Evolutionary conservation across 2,113 vertebrate species (phyloP).

Genomic region (Caretta caretta): DNA sequence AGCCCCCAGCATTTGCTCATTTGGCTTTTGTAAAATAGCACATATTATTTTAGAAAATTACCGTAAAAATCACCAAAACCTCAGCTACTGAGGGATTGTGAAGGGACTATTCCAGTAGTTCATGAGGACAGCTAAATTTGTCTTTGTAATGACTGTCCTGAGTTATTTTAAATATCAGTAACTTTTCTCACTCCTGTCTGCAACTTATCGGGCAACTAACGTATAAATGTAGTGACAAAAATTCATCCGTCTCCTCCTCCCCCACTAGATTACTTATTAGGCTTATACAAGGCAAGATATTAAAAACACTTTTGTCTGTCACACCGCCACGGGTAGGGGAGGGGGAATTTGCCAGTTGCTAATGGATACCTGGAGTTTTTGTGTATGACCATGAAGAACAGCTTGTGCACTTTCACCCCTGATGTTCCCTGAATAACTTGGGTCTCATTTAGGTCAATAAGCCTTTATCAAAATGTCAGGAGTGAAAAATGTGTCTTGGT

Average conservation of each 20-base stretch:
- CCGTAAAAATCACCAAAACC: neutral
- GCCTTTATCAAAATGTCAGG: conserved; percentile 79
- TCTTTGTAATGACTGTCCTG: neutral
- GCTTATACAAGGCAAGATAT: conserved; percentile 62
- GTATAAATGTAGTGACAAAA: neutral
- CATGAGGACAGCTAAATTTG: neutral
- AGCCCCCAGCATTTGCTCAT: neutral
- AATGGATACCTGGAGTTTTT: conserved; percentile 77
- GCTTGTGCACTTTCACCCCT: conserved; percentile 79
- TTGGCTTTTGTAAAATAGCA: neutral
- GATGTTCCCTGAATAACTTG: conserved; percentile 77
- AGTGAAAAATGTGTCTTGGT: conserved; percentile 81
- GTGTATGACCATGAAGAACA: conserved; percentile 78
- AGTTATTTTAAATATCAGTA: conserved; percentile 24
- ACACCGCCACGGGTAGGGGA: conserved; percentile 58
- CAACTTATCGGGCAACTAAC: conserved; percentile 9
- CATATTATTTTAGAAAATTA: neutral
- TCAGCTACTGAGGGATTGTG: neutral
- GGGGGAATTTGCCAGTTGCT: conserved; percentile 75
- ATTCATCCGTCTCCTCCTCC: neutral
- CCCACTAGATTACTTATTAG: conserved; percentile 19
- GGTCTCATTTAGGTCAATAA: conserved; percentile 80
- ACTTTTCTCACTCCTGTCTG: neutral
- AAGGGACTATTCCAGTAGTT: neutral
- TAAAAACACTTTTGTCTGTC: conserved; percentile 70